phyloP scores from a whole-genome alignment of 2,888 invertebrate species.

The Campoplex capitator region DNA sequence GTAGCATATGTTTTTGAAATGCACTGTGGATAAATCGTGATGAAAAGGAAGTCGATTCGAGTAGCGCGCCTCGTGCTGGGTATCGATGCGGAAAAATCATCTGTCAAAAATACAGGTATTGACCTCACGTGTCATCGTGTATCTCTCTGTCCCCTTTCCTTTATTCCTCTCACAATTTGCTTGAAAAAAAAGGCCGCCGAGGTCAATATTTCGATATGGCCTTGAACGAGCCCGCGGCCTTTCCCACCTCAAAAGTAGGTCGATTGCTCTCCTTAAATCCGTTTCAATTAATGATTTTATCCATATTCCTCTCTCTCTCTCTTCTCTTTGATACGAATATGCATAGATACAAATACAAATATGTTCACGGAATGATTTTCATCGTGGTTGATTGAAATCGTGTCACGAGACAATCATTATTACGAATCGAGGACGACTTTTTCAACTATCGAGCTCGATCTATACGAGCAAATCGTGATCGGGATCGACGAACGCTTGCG shows the following conservation, averaged over 20 bases:
- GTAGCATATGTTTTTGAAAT: neutral
- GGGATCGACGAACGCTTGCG: slow-evolving; percentile 51
- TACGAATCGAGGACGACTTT: slow-evolving; percentile 24
- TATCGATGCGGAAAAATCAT: slow-evolving; percentile 31
- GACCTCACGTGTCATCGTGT: slow-evolving; percentile 23
- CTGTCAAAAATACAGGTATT: slow-evolving; percentile 50
- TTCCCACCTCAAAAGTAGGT: slow-evolving; percentile 64
- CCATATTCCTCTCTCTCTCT: neutral
- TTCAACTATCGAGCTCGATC: slow-evolving; percentile 25
- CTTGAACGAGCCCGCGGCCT: slow-evolving; percentile 63
- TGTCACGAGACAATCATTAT: slow-evolving; percentile 26
- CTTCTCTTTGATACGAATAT: slow-evolving; percentile 11
- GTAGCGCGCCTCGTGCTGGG: slow-evolving; percentile 27
- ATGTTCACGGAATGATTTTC: slow-evolving; percentile 8
- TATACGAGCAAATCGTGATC: slow-evolving; percentile 3
- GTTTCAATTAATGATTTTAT: slow-evolving; percentile 57
- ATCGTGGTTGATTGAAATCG: slow-evolving; percentile 24
- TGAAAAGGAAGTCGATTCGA: slow-evolving; percentile 37
- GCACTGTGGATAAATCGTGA: neutral
- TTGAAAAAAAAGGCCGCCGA: slow-evolving; percentile 43
- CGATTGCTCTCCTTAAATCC: slow-evolving; percentile 65
- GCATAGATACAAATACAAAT: neutral
- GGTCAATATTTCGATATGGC: slow-evolving; percentile 59
- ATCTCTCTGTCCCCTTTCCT: neutral
- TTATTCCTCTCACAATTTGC: neutral